Percentiles rank a stretch among this genome's conserved stretches.
Conservation (phyloP, 2,888 invertebrate genomes). For the Trichogramma evanescens region DNA sequence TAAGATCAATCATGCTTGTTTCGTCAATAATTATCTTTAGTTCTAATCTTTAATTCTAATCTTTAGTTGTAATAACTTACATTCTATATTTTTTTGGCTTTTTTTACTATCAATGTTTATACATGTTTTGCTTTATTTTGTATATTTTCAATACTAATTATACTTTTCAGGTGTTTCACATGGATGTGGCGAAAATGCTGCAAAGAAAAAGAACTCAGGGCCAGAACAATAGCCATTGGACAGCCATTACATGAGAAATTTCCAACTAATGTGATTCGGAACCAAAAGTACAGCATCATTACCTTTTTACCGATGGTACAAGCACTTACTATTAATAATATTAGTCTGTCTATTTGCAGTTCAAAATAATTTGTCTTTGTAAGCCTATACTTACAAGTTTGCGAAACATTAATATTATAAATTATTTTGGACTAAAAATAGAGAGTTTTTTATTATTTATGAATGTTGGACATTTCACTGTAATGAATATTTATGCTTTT, state of each 20-base stretch:
- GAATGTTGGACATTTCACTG: neutral
- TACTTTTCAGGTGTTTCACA: conserved; percentile 62
- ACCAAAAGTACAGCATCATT: conserved; percentile 94
- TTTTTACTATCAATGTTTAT: neutral
- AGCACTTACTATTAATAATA: neutral
- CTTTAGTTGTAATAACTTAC: no score
- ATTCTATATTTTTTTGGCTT: neutral
- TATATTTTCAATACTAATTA: conserved; percentile 5
- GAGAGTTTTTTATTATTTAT: neutral
- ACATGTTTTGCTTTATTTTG: conserved; percentile 10
- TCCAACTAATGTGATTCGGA: conserved; percentile 92
- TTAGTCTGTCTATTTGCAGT: neutral
- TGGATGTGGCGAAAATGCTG: conserved; percentile 68
- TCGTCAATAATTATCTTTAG: no score
- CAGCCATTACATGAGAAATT: conserved; percentile 73
- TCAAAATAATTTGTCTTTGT: neutral
- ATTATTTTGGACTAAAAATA: neutral
- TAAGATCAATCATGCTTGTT: no score
- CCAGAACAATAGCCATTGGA: conserved; percentile 72
- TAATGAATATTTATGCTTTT: neutral
- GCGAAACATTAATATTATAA: neutral
- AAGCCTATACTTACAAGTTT: neutral
- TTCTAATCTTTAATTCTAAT: no score
- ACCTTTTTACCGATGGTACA: conserved; percentile 73
- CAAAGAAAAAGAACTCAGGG: conserved; percentile 65